A percentile compares a stretch with the other conserved stretches of the same genome.
Conservation (phyloP, 2,113 vertebrate genomes). For the Nycticebus coucang region DNA sequence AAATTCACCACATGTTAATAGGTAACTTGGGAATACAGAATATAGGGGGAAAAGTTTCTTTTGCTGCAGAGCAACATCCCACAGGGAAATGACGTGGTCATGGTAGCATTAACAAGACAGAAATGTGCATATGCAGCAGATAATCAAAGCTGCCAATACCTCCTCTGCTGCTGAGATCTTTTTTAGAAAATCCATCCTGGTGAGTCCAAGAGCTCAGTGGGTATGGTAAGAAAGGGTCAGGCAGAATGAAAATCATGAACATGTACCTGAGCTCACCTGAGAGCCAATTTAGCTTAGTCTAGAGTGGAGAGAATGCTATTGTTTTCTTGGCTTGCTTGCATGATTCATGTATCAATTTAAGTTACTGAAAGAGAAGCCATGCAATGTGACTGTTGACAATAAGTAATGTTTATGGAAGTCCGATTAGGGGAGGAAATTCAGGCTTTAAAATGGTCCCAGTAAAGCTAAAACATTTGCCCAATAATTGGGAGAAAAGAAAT, state of each 20-base stretch:
- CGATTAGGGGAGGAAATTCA: too few species aligned
- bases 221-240: background rate
- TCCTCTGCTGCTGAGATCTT: background rate
- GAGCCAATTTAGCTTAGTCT: background rate
- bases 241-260: background rate
- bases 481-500: too few species aligned
- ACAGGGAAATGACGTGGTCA: background rate
- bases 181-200: background rate
- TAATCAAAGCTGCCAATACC: background rate
- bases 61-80: background rate
- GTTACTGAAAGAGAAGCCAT: too few species aligned
- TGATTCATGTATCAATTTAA: too few species aligned
- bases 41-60: background rate
- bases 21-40: background rate
- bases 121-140: background rate
- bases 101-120: background rate
- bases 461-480: too few species aligned
- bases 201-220: background rate
- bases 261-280: background rate
- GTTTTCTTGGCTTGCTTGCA: too few species aligned
- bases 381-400: too few species aligned
- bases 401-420: too few species aligned
- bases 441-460: too few species aligned
- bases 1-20: background rate
- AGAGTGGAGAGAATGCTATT: too few species aligned